Percentiles rank a stretch among this genome's conserved stretches.
Conservation (phyloP, 92 coral and sea anemone genomes). For the Siderastrea siderea region DNA sequence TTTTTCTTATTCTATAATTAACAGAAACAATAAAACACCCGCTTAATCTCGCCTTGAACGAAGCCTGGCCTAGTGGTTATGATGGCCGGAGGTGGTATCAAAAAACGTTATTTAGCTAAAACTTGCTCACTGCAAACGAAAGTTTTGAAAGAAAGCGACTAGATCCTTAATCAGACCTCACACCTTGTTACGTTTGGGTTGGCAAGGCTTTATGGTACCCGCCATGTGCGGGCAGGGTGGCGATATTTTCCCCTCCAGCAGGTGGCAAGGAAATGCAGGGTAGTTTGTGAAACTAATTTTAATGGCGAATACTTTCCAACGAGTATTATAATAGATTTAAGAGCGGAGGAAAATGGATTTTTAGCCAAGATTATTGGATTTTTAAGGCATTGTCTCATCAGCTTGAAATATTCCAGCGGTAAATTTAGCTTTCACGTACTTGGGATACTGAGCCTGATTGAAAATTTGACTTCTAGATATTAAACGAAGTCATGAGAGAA, state of each 20-base stretch:
- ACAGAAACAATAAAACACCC: no score
- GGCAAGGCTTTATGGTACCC: neutral
- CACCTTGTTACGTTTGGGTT: neutral
- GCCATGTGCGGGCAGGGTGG: slow-evolving; percentile 30
- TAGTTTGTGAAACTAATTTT: neutral
- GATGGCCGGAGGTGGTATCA: no score
- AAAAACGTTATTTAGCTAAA: no score
- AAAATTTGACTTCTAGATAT: neutral
- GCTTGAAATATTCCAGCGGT: neutral
- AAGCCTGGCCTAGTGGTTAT: no score
- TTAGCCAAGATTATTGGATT: neutral
- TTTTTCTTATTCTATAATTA: no score
- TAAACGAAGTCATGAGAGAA: neutral
- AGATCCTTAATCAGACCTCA: neutral
- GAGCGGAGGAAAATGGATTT: neutral
- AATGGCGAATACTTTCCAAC: neutral
- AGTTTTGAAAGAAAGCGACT: no score
- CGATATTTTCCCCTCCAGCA: slow-evolving; percentile 25
- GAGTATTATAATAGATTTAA: neutral
- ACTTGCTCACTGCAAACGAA: no score
- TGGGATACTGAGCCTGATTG: no score
- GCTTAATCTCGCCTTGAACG: no score
- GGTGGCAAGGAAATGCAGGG: slow-evolving; percentile 11
- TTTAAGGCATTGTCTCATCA: neutral
- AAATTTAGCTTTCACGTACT: no score